Base-by-base conservation (phyloP, 2,797 vertebrate species). In the Malacoctenus gilli region DNA sequence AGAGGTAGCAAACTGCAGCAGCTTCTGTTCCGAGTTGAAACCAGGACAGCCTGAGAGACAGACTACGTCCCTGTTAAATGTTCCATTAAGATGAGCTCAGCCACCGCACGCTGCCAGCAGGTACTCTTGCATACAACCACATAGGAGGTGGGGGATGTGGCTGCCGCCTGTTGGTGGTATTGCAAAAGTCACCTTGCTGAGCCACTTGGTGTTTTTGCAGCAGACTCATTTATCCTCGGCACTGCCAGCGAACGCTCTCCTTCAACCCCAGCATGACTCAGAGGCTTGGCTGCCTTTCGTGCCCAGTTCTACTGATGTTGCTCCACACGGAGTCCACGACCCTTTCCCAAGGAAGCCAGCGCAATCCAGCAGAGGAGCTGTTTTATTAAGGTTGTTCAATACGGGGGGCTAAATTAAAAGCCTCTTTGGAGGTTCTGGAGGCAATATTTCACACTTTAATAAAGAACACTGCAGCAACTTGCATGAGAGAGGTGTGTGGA, bases 101-200 rank as follows among this genome's bases (percentile, higher is more conserved):
- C 4, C 22, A 23, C 22, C 25, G 25, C 25, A 28, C 25, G 9
- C 5, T 28, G 2, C 9, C 25, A 5, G 9, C 5, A 35, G 5
- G n/a, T n/a, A 8, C 8, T 4, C 34, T 13, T n/a, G 13, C 11
- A 16, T 15, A 35, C 37, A 22, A 41, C 56, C 23, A 32, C 12
- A 46, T 21, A 14, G 18, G 11, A 18, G 35, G 25, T n/a, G 21
- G 61, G 31, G 37, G 19, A 11, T 35, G 18, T 56, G 84, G 59
- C 59, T 80, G 82, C 83, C 85, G 86, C 83, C 83, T 86, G 86
- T 87, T 85, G 85, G 80, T 15, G 28, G 59, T 43, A 54, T 38
- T 47, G 60, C 31, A 68, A 13, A 70, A 67, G 52, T 85, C 85
- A 84, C 85, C 81, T 84, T 86, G 77, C 40, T 8, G 23, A 59